Percentiles rank a stretch among this genome's conserved stretches.
Conservation (phyloP, 2,113 vertebrate species). For the Rhinopithecus roxellana region DNA sequence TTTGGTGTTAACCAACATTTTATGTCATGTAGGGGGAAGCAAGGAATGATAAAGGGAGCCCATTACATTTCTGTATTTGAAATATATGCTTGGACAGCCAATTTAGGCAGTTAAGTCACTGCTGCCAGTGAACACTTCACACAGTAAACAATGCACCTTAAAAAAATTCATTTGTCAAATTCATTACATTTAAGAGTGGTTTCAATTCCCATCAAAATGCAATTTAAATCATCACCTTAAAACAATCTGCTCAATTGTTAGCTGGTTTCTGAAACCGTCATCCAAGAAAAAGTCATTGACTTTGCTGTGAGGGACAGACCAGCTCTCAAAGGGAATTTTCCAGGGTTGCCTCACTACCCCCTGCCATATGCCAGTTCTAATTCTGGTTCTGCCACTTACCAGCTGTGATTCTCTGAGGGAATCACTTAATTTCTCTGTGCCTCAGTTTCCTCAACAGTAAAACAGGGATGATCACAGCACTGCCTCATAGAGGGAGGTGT, state of each 20-base stretch:
- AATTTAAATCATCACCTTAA: background rate
- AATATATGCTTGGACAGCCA: background rate
- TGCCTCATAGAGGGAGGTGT: background rate
- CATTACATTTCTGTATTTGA: rapidly evolving
- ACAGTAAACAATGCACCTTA: background rate
- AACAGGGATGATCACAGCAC: background rate
- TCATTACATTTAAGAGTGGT: background rate
- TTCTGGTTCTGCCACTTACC: background rate
- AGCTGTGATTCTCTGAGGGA: background rate
- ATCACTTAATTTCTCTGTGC: background rate
- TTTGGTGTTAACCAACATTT: background rate
- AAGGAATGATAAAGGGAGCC: too few species aligned
- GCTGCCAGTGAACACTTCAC: background rate
- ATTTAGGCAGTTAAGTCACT: background rate
- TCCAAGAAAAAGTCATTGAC: background rate
- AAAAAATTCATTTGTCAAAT: background rate
- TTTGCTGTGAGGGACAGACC: background rate
- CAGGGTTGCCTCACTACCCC: background rate
- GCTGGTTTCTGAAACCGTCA: background rate
- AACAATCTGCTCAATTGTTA: background rate
- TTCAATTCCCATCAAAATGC: background rate
- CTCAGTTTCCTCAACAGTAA: background rate
- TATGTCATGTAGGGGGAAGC: background rate
- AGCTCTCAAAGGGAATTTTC: background rate
- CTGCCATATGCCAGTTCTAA: background rate